Evolutionary conservation across 2,888 invertebrate genomes (phyloP), one percentile per base, ranked within the genome.

Genomic region (Caenorhabditis sp.): DNA sequence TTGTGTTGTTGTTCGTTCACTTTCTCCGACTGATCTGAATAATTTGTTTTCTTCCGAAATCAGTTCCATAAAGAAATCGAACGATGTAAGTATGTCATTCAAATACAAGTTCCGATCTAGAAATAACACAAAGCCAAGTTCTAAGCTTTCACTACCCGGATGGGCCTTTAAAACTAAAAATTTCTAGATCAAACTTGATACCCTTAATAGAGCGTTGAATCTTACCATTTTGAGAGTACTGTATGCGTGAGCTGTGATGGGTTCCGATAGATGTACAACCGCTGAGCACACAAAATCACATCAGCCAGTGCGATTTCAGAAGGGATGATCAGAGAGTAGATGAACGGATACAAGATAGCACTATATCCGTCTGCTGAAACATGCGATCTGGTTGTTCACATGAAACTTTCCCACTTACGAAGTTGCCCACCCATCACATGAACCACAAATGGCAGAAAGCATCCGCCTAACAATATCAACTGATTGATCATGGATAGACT

Each of bases 261-360:
- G 26, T 26, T 26, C n/a, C 58, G 41, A 19, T 70, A 41, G 6
- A 44, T 2, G 5, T 19, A 28, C n/a, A 74, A 24, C 14, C 74
- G 38, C 26, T 74, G 74, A 12, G 35, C n/a, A 54, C 76, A 76
- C 5, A 76, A 41, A 24, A 59, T 59, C 6, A 69, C 14, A 51
- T 76, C 76, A 14, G 51, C 68, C 1, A 47, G 19, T 2, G 76
- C 59, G 14, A 76, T 76, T 35, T 19, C 24, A 1, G 76, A 66
- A 6, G 76, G 76, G 6, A 49, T 76, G 0, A 76, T 49, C 0
- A 76, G 68, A 1, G 76, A 22, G 35, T 69, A 76, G 28, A 58
- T 41, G 51, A 69, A 59, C 1, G 76, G 68, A 6, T 41, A 28
- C n/a, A 35, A 22, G 16, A 76, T 58, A 8, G 22, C 22, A 8